These are phyloP conservation scores for Reticulitermes lucifugus DNA, from an alignment of 2,888 invertebrate species.

Conservation along the genomic window DNA sequence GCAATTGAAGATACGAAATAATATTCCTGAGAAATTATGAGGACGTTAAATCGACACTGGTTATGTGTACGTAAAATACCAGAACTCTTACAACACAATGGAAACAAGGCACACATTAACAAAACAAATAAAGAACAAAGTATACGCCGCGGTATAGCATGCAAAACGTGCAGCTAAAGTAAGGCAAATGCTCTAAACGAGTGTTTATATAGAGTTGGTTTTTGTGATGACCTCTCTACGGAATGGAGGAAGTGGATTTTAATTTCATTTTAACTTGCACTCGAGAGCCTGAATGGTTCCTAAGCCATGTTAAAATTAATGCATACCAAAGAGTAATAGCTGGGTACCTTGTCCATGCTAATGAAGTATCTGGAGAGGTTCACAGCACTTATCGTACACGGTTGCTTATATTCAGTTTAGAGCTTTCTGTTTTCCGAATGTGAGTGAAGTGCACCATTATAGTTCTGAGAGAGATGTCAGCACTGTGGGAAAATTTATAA, in stretches of 20 bases:
- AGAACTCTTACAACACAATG: not conserved
- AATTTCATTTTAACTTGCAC: conserved; percentile 16
- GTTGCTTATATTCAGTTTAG: too few relatives aligned
- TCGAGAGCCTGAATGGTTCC: conserved; percentile 5
- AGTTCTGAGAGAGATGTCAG: too few relatives aligned
- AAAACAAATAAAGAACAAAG: not conserved
- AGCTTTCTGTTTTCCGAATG: too few relatives aligned
- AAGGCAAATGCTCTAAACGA: not conserved
- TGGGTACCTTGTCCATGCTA: conserved; percentile 20
- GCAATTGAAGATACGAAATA: too few relatives aligned
- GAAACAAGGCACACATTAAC: not conserved
- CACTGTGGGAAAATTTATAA: too few relatives aligned
- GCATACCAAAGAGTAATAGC: conserved; percentile 20
- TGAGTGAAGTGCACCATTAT: too few relatives aligned
- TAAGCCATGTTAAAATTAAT: conserved; percentile 25
- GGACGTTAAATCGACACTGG: too few relatives aligned
- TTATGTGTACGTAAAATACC: not conserved
- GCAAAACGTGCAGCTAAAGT: not conserved
- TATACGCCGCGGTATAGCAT: not conserved
- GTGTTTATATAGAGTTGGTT: not conserved
- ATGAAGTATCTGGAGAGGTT: not conserved
- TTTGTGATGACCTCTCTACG: not conserved
- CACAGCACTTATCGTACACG: not conserved
- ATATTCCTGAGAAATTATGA: too few relatives aligned
- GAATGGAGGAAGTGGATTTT: conserved; percentile 23